Percentiles rank a stretch among this genome's conserved stretches.
Conservation (phyloP, 2,113 vertebrate genomes). For the Aythya baeri region DNA sequence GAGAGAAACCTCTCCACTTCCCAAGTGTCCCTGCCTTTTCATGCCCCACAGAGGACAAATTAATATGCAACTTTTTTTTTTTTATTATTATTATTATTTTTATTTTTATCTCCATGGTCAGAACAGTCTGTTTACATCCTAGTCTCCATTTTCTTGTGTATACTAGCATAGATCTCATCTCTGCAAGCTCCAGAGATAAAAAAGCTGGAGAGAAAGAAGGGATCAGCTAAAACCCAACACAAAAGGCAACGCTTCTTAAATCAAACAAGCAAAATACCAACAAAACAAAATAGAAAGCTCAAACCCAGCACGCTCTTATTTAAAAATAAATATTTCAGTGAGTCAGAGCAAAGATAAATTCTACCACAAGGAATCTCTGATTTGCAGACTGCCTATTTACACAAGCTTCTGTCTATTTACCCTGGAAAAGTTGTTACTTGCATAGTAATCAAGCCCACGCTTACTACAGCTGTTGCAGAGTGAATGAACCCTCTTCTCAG, state of each 20-base stretch:
- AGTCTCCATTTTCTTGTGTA: not conserved
- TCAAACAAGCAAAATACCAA: not conserved
- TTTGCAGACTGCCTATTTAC: conserved; percentile 39
- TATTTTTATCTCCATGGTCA: not conserved
- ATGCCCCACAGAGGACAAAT: not conserved
- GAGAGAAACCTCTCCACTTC: not conserved
- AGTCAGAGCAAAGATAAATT: conserved; percentile 5
- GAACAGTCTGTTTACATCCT: not conserved
- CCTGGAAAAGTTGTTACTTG: conserved; percentile 60
- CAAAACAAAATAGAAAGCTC: not conserved
- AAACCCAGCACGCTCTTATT: not conserved
- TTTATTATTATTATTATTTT: not conserved
- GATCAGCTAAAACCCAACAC: not conserved
- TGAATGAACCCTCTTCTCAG: conserved; percentile 56
- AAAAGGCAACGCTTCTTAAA: not conserved
- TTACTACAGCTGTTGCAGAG: conserved; percentile 51
- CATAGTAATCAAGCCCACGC: conserved; percentile 56
- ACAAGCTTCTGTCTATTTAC: conserved; percentile 24
- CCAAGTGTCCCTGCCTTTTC: not conserved
- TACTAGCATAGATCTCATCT: not conserved
- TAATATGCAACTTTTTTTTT: not conserved
- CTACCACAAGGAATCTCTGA: not conserved
- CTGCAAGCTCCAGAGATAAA: not conserved
- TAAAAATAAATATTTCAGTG: conserved; percentile 8
- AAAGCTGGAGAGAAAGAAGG: not conserved